These are phyloP conservation scores for Ischnus inquisitorius DNA, from an alignment of 2,888 invertebrate species.

Conservation along the genomic window DNA sequence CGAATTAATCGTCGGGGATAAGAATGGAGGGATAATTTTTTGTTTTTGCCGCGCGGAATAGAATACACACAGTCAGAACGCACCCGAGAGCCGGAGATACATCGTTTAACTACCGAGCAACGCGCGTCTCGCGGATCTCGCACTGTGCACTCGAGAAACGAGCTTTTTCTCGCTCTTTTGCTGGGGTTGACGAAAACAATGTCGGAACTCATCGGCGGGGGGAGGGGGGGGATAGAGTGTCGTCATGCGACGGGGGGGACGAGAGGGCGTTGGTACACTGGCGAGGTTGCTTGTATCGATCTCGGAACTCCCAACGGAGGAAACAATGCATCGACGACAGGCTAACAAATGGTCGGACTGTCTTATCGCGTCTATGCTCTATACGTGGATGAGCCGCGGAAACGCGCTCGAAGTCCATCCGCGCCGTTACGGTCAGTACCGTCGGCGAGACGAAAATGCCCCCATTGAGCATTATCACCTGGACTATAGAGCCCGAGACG, in stretches of 20 bases:
- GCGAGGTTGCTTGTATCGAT: slow-evolving; percentile 80
- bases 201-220: slow-evolving; percentile 69
- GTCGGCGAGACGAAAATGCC: slow-evolving; percentile 45
- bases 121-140: slow-evolving; percentile 19
- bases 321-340: slow-evolving; percentile 83
- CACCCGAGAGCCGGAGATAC: slow-evolving; percentile 25
- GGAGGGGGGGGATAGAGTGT: slow-evolving; percentile 59
- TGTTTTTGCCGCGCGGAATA: neutral
- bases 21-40: neutral
- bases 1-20: too few species aligned
- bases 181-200: slow-evolving; percentile 81
- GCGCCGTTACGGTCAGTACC: slow-evolving; percentile 76
- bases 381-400: slow-evolving; percentile 46
- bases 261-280: slow-evolving; percentile 35
- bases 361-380: slow-evolving; percentile 78
- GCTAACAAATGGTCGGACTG: slow-evolving; percentile 83
- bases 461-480: slow-evolving; percentile 56
- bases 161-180: slow-evolving; percentile 72
- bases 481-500: slow-evolving; percentile 33
- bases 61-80: neutral
- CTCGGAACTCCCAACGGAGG: slow-evolving; percentile 71
- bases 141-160: slow-evolving; percentile 56
- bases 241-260: slow-evolving; percentile 30
- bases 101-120: slow-evolving; percentile 45
- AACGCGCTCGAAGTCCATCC: slow-evolving; percentile 38